Evolutionary conservation across 2,888 invertebrate species (phyloP).

Genomic region (Gymnoscelis rufifasciata): DNA sequence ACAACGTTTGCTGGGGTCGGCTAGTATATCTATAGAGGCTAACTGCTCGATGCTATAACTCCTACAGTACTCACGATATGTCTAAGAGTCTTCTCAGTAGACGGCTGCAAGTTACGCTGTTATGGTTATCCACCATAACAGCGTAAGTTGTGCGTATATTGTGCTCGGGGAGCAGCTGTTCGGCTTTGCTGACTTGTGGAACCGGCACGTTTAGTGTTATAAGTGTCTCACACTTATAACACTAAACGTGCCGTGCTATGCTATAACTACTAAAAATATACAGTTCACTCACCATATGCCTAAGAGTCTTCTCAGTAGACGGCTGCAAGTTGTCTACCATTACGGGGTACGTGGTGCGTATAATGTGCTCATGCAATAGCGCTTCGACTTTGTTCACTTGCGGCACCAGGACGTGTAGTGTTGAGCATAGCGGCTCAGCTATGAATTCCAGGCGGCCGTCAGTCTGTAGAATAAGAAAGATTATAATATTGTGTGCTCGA

Average conservation of each 20-base stretch:
- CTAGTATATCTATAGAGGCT: no score
- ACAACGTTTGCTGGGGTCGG: no score
- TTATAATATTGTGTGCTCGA: no score
- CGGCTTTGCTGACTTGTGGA: slow-evolving; percentile 55
- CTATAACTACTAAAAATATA: not conserved
- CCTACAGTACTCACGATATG: slow-evolving; percentile 52
- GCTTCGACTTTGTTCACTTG: slow-evolving; percentile 60
- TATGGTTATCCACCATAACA: slow-evolving; percentile 63
- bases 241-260: no score
- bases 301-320: slow-evolving; percentile 65
- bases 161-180: slow-evolving; percentile 70
- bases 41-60: no score
- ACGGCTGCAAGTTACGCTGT: slow-evolving; percentile 61
- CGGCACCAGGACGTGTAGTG: slow-evolving; percentile 58
- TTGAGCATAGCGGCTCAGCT: slow-evolving; percentile 59
- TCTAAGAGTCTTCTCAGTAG: slow-evolving; percentile 65
- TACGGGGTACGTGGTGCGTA: slow-evolving; percentile 63
- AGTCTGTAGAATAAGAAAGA: slow-evolving; percentile 53
- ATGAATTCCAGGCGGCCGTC: slow-evolving; percentile 72
- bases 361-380: slow-evolving; percentile 65
- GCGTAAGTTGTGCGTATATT: slow-evolving; percentile 65
- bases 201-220: slow-evolving; percentile 58
- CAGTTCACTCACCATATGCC: slow-evolving; percentile 54
- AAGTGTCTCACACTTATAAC: no score
- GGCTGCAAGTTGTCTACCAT: slow-evolving; percentile 65